These are phyloP conservation scores for Andrena bicolor DNA, from an alignment of 2,888 invertebrate species.

Conservation along the genomic window DNA sequence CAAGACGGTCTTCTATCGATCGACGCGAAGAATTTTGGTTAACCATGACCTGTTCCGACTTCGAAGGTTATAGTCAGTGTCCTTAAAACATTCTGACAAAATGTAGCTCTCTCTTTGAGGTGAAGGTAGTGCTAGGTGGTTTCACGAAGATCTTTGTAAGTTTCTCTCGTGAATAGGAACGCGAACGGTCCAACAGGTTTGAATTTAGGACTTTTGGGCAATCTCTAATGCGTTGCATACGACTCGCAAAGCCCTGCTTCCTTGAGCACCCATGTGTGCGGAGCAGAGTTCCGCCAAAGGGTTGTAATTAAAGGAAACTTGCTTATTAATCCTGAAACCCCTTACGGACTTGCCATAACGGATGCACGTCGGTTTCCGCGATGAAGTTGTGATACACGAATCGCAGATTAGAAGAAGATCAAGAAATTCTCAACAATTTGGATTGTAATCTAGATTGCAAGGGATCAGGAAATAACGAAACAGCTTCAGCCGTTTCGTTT, in stretches of 20 bases:
- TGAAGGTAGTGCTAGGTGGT: constrained; percentile 14
- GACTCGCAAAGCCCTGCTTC: not conserved
- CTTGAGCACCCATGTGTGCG: constrained; percentile 3
- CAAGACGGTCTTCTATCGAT: not conserved
- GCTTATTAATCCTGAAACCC: constrained; percentile 7
- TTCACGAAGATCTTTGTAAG: not conserved
- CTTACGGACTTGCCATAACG: not conserved
- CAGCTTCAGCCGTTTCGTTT: not conserved
- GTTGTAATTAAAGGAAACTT: constrained; percentile 15
- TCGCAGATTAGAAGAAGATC: not conserved
- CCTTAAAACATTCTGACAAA: too few relatives aligned
- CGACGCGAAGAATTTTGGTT: not conserved
- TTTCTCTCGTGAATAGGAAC: constrained; percentile 4
- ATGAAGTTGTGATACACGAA: not conserved
- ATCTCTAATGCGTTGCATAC: not conserved
- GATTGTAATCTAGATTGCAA: too few relatives aligned
- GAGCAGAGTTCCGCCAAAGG: constrained; percentile 2
- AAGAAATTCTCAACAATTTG: too few relatives aligned
- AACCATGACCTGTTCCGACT: not conserved
- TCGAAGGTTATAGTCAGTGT: not conserved
- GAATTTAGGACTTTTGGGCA: constrained; percentile 9
- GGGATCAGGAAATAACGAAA: not conserved
- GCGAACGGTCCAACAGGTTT: constrained; percentile 2
- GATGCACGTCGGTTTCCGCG: not conserved
- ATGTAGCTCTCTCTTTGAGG: not conserved